Evolutionary conservation across 2,888 invertebrate species (phyloP), one percentile per base, ranked within the genome.

Genomic region (Tenthredo livida): DNA sequence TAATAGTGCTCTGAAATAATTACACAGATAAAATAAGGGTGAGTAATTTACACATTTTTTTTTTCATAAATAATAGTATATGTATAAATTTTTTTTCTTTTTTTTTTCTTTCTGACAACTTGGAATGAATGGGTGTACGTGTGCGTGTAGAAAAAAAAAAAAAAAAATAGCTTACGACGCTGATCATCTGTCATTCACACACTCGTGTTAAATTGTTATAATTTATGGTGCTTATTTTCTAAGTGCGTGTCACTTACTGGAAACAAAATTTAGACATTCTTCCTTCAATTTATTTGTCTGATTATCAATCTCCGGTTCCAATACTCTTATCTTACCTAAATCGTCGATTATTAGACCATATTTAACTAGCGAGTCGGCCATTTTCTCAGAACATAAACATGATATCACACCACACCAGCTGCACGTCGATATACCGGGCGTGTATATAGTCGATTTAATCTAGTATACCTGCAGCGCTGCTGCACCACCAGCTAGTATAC

Each of bases 281-380:
- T 97, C 97, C 93, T 96, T 97, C 82, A 98, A 93, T 93, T 98
- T 97, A 86, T 95, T 95, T 2, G 98, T 97, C 93, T 98, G 97
- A 89, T 96, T 96, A 15, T 97, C 94, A 65, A 97, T 95, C 88
- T 96, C 96, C 0, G 97, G 97, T 92, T 97, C 96, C 85, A 97
- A 94, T 85, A 97, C 96, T 75, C 97, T 94, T 85, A 97, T 95
- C 94, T 97, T 97, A 91, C 96, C 97, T 77, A 98, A 95, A 93
- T 99, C 98, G 92, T 99, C 98, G 88, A 98, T 97, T 93, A 96
- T 98, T 85, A 99, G 95, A 78, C 98, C 98, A 85, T 96, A 95
- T 92, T 96, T 97, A 86, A 95, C 94, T 86, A 97, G 93, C 89
- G 96, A 95, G 88, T 97, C 97, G 40, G 96, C 94, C 97, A 97